Percentiles rank a stretch among this genome's conserved stretches.
phyloP scores from a whole-genome alignment of 2,888 invertebrate genomes.

The Ctenicera cuprea region DNA sequence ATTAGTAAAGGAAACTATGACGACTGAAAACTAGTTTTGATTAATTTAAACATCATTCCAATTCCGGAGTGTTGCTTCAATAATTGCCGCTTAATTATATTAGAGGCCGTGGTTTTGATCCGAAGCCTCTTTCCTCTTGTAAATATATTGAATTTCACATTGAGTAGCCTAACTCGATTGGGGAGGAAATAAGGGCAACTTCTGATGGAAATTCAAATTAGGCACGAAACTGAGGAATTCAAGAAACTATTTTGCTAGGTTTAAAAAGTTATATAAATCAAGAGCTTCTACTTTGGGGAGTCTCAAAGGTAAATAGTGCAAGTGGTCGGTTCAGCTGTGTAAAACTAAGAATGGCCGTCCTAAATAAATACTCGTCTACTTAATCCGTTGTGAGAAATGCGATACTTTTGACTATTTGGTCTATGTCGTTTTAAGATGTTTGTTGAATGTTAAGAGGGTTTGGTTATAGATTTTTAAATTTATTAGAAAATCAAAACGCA shows the following conservation, averaged over 20 bases:
- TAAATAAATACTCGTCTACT: constrained; percentile 59
- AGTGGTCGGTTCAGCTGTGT: constrained; percentile 51
- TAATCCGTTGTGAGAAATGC: constrained; percentile 61
- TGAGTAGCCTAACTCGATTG: constrained; percentile 31
- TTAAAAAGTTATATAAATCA: constrained; percentile 42
- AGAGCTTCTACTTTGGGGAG: constrained; percentile 30
- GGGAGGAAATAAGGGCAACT: constrained; percentile 15
- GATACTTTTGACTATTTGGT: constrained; percentile 55
- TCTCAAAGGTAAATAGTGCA: constrained; percentile 42
- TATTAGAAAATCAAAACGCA: background rate
- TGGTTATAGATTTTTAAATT: background rate
- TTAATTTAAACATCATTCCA: constrained; percentile 39
- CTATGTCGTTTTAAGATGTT: constrained; percentile 30
- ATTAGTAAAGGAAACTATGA: constrained; percentile 58
- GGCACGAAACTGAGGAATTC: background rate
- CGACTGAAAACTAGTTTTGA: constrained; percentile 58
- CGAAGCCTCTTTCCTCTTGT: constrained; percentile 30
- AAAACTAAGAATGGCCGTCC: constrained; percentile 54
- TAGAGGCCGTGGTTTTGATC: constrained; percentile 39
- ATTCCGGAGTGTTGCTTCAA: constrained; percentile 43
- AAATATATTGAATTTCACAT: constrained; percentile 37
- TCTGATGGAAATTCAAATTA: constrained; percentile 14
- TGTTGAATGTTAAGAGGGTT: background rate
- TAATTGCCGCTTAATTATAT: constrained; percentile 46
- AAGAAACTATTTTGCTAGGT: background rate